Percentiles rank a stretch among this genome's conserved stretches.
Conservation (phyloP, 2,113 vertebrate species). For the Macroglossus sobrinus region DNA sequence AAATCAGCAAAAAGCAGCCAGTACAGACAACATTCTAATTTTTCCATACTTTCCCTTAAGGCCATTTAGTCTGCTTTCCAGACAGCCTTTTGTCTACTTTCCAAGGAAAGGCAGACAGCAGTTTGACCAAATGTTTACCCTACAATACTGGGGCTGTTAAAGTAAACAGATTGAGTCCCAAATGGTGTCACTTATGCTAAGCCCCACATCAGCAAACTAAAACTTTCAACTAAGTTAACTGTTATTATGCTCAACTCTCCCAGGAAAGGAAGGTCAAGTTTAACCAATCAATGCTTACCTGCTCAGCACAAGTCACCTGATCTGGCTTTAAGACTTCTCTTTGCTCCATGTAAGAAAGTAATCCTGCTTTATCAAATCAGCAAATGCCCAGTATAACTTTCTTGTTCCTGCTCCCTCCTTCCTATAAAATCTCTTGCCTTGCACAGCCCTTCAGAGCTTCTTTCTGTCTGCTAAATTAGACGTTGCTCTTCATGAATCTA, state of each 20-base stretch:
- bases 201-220: background rate
- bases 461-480: background rate
- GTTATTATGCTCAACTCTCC: background rate
- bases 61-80: background rate
- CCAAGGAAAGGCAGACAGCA: background rate
- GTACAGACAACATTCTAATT: background rate
- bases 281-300: background rate
- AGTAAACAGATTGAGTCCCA: background rate
- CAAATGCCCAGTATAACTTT: background rate
- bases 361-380: background rate
- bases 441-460: background rate
- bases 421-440: background rate
- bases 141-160: background rate
- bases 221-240: background rate
- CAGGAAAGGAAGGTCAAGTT: background rate
- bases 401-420: background rate
- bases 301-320: background rate
- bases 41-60: background rate
- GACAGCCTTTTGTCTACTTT: background rate
- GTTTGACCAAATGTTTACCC: background rate
- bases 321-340: background rate
- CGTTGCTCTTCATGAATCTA: background rate
- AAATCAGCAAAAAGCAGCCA: slow-evolving; percentile 22
- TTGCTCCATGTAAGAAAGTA: background rate
- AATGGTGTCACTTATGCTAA: background rate